Evolutionary conservation across 2,888 invertebrate genomes (phyloP).

Genomic region (Microctonus aethiopoides): DNA sequence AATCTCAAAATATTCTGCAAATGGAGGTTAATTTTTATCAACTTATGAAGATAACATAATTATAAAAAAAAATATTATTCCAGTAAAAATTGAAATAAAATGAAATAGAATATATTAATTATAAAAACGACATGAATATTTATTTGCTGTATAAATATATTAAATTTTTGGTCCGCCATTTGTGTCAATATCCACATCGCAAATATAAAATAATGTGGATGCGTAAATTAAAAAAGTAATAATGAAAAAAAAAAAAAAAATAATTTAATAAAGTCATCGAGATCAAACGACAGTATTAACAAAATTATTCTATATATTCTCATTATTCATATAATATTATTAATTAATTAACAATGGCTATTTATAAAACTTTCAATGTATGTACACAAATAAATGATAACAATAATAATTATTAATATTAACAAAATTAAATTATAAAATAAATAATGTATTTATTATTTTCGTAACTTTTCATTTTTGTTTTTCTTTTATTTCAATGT

Average conservation of each 20-base stretch:
- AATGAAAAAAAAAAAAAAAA: too few species aligned
- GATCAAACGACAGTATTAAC: too few species aligned
- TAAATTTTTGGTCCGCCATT: background rate
- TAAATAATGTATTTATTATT: too few species aligned
- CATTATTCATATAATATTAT: too few species aligned
- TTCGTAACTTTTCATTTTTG: too few species aligned
- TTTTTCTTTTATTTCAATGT: background rate
- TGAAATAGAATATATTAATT: background rate
- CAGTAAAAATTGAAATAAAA: too few species aligned
- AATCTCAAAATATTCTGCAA: background rate
- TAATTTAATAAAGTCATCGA: too few species aligned
- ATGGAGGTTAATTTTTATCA: background rate
- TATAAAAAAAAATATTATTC: background rate
- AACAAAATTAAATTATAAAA: background rate
- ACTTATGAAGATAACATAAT: too few species aligned
- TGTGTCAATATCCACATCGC: conserved; percentile 6
- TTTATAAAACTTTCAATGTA: background rate
- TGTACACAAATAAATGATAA: too few species aligned
- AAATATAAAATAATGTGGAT: conserved; percentile 6
- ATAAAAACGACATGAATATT: conserved; percentile 4
- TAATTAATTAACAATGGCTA: too few species aligned
- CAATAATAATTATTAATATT: too few species aligned
- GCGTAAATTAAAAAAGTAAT: background rate
- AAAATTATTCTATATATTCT: too few species aligned
- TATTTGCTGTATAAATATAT: background rate